Percentiles rank a stretch among this genome's conserved stretches.
Conservation (phyloP, 2,797 vertebrate species). For the Sphenodon punctatus region DNA sequence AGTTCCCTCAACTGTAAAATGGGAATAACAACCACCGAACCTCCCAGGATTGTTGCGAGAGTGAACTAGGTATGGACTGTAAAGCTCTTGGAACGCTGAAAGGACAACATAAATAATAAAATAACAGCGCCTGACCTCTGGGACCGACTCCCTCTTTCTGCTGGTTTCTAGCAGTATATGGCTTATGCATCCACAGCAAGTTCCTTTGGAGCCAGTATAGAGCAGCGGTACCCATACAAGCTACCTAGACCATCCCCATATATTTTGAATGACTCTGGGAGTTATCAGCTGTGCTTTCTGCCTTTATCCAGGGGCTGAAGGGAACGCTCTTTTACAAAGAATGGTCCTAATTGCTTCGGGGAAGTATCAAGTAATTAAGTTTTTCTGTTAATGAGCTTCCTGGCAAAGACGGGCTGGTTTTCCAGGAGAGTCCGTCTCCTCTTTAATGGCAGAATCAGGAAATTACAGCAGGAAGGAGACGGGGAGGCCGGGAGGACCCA, state of each 20-base stretch:
- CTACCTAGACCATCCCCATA: not conserved
- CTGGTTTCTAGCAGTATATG: not conserved
- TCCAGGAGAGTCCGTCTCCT: not conserved
- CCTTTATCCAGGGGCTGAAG: not conserved
- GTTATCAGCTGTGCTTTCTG: not conserved
- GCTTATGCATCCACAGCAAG: not conserved
- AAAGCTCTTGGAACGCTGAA: no score
- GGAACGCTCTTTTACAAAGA: not conserved
- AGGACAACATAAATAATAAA: no score
- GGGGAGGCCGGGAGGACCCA: not conserved
- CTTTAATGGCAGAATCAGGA: not conserved
- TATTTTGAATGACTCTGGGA: not conserved
- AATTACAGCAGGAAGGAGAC: not conserved
- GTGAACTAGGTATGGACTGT: no score
- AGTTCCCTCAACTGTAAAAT: no score
- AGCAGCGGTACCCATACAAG: not conserved
- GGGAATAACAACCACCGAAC: no score
- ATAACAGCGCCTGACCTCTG: not conserved
- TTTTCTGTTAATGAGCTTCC: not conserved
- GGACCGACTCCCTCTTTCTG: not conserved
- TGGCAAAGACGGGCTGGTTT: not conserved
- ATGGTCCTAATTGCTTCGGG: not conserved
- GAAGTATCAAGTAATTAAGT: not conserved
- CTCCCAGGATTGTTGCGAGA: no score
- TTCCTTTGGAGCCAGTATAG: not conserved